phyloP scores from a whole-genome alignment of 2,113 vertebrate species.

The Menidia beryllina region DNA sequence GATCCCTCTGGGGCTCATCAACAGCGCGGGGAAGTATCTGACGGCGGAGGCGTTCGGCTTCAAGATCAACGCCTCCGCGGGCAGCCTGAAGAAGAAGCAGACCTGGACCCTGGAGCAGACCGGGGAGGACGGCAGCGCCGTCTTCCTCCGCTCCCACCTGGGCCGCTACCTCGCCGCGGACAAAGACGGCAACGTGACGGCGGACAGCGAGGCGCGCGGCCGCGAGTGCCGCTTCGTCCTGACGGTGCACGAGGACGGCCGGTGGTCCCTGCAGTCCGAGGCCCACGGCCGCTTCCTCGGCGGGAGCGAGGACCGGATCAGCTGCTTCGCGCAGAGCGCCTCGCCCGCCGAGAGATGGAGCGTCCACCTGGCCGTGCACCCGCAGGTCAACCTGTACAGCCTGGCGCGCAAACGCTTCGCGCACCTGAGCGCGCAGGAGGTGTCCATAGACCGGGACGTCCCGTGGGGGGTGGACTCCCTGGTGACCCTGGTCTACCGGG shows the following conservation, averaged over 20 bases:
- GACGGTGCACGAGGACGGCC: slow-evolving; percentile 91
- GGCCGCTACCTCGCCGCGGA: slow-evolving; percentile 96
- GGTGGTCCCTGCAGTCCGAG: slow-evolving; percentile 96
- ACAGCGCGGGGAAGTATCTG: slow-evolving; percentile 92
- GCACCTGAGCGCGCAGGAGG: slow-evolving; percentile 85
- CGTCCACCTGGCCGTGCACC: slow-evolving; percentile 95
- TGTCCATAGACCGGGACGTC: slow-evolving; percentile 90
- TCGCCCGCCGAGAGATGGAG: slow-evolving; percentile 91
- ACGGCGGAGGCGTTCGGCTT: slow-evolving; percentile 97
- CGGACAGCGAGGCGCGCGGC: slow-evolving; percentile 87
- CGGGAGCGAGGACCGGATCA: slow-evolving; percentile 92
- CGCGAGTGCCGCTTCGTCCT: slow-evolving; percentile 91
- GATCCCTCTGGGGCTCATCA: slow-evolving; percentile 95
- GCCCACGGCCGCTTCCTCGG: slow-evolving; percentile 91
- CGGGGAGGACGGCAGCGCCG: slow-evolving; percentile 85
- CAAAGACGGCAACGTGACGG: slow-evolving; percentile 92
- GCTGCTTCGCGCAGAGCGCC: slow-evolving; percentile 90
- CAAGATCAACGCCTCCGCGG: slow-evolving; percentile 95
- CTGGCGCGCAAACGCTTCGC: slow-evolving; percentile 93
- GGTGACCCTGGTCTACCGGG: slow-evolving; percentile 92
- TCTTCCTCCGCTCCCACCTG: slow-evolving; percentile 93
- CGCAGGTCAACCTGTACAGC: slow-evolving; percentile 94
- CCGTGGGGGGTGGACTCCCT: slow-evolving; percentile 97
- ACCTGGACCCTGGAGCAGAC: slow-evolving; percentile 97
- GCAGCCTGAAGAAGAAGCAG: slow-evolving; percentile 98